Evolutionary conservation across 2,888 invertebrate species (phyloP), one percentile per base, ranked within the genome.

Genomic region (Disparrhopalites patrizii): DNA sequence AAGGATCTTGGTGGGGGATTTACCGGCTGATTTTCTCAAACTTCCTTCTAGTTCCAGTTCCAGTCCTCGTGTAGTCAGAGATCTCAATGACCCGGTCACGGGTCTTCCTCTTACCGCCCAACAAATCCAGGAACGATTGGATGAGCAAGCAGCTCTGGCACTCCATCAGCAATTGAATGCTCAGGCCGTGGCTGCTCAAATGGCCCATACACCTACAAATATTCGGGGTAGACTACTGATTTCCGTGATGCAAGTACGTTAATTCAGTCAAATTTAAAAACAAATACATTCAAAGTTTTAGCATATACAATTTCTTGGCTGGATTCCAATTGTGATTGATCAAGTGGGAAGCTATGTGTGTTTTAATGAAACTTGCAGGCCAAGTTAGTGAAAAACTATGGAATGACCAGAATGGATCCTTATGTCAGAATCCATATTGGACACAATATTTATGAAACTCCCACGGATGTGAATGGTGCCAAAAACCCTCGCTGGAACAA

Each of bases 401-500:
- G 95, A 10, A 83, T 96, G 77, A 90, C 93, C 1, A 85, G 93
- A 66, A 97, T 96, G 96, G 96, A 97, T 81, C 96, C 96, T 0
- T 98, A 97, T 79, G 93, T 92, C 33, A 85, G 97, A 65, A 81
- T 98, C 65, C 85, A 95, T 71, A 88, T 97, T 27, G 98, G 96
- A 0, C 95, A 96, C 80, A 88, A 90, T 76, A 90, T 95, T 66
- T 95, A 94, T 80, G 97, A 98, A 82, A 97, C 96, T 0, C 93
- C 92, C 76, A 96, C 96, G 1, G 92, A 91, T 78, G 86, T 90
- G 68, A 96, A 92, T 81, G 98, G 96, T 33, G 93, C 93, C 27
- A 95, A 94, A 80, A 93, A 88, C 77, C 98, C 98, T 3, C 84
- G 89, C 70, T 98, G 97, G 97, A 94, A 95, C 81, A 93, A 95